Evolutionary conservation across 2,888 invertebrate species (phyloP).

Genomic region (Priocnemis perturbator): DNA sequence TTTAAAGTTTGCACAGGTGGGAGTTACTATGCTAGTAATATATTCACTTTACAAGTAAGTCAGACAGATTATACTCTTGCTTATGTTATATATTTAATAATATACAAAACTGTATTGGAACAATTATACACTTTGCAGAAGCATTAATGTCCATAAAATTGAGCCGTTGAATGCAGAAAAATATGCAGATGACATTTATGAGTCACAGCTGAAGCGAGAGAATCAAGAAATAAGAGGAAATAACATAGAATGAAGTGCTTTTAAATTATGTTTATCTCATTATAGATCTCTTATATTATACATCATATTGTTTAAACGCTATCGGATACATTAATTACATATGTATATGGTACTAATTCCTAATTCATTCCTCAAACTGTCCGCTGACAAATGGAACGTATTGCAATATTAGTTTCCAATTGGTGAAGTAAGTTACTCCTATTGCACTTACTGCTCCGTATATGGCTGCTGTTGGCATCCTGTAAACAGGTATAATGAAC

Average conservation of each 20-base stretch:
- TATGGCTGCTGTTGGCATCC: conserved; percentile 79
- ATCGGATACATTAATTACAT: conserved; percentile 13
- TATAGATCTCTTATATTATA: not conserved
- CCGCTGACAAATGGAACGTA: conserved; percentile 86
- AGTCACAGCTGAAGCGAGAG: not conserved
- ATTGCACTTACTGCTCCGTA: conserved; percentile 83
- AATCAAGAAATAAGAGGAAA: not conserved
- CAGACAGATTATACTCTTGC: not conserved
- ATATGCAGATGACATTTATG: conserved; percentile 24
- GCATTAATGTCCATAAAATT: too few relatives aligned
- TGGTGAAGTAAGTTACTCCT: conserved; percentile 83
- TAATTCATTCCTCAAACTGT: conserved; percentile 79
- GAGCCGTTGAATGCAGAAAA: not conserved
- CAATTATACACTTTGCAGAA: too few relatives aligned
- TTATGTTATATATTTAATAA: too few relatives aligned
- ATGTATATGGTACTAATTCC: conserved; percentile 18
- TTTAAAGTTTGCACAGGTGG: too few relatives aligned
- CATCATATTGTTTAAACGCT: not conserved
- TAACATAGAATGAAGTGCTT: not conserved
- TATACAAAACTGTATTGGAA: too few relatives aligned
- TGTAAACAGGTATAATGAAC: conserved; percentile 55
- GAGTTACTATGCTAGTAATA: too few relatives aligned
- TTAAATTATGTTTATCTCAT: conserved; percentile 5
- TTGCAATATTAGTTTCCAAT: conserved; percentile 85
- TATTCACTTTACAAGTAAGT: too few relatives aligned